Evolutionary conservation across 92 coral and sea anemone species (phyloP).

Genomic region (Epizoanthus illoricatus): DNA sequence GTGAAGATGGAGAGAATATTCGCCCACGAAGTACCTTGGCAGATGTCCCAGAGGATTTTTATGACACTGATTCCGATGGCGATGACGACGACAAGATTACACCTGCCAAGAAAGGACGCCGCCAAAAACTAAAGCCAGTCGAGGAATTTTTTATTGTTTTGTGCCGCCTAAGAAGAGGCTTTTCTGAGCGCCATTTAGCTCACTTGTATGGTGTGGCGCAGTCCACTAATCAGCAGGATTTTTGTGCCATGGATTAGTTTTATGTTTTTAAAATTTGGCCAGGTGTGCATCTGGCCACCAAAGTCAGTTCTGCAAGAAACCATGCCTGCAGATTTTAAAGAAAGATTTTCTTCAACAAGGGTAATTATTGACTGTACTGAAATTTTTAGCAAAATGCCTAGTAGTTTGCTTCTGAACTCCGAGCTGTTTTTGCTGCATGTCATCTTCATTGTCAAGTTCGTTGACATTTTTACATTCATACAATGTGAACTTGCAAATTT

Average conservation of each 20-base stretch:
- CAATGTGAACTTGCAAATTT: slow-evolving; percentile 31
- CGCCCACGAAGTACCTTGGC: slow-evolving; percentile 28
- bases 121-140: slow-evolving; percentile 32
- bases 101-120: slow-evolving; percentile 42
- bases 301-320: slow-evolving; percentile 43
- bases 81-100: slow-evolving; percentile 24
- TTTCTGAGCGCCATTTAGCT: slow-evolving; percentile 50
- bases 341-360: slow-evolving; percentile 44
- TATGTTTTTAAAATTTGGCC: slow-evolving; percentile 49
- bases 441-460: slow-evolving; percentile 8
- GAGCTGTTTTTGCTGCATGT: slow-evolving; percentile 41
- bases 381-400: slow-evolving; percentile 56
- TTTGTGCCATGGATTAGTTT: slow-evolving; percentile 46
- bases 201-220: slow-evolving; percentile 55
- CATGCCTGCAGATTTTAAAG: slow-evolving; percentile 57
- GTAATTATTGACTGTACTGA: slow-evolving; percentile 56
- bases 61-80: slow-evolving; percentile 37
- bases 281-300: slow-evolving; percentile 53
- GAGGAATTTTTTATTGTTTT: slow-evolving; percentile 54
- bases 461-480: slow-evolving; percentile 10
- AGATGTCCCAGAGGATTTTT: slow-evolving; percentile 40
- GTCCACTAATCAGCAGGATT: slow-evolving; percentile 34
- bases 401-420: slow-evolving; percentile 48
- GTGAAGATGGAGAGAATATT: slow-evolving; percentile 55
- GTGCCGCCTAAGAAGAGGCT: slow-evolving; percentile 54